Conservation (phyloP, 2,113 vertebrate genomes). For the Phyllostomus discolor region DNA sequence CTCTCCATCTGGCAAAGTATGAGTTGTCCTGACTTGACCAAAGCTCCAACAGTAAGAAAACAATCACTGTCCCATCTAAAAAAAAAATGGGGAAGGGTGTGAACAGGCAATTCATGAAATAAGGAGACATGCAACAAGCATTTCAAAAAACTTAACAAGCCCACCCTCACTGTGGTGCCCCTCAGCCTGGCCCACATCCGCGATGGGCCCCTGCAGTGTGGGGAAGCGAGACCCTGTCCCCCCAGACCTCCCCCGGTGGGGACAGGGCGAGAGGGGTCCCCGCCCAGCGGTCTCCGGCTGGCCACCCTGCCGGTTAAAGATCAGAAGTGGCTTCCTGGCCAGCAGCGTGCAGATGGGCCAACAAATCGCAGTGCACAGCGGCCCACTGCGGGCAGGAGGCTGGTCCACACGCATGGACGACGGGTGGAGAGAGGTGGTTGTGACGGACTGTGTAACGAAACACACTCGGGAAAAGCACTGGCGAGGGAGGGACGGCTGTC, state of each 20-base stretch:
- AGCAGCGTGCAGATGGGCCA: not conserved
- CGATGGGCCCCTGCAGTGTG: fast-evolving
- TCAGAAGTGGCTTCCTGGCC: not conserved
- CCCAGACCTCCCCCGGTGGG: fast-evolving
- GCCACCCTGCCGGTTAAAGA: not conserved
- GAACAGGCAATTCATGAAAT: not conserved
- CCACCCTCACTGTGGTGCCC: not conserved
- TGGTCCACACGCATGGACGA: not conserved
- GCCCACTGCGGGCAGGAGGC: fast-evolving
- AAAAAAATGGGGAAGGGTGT: not conserved
- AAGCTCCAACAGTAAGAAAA: not conserved
- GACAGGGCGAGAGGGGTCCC: not conserved
- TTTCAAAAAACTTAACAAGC: not conserved
- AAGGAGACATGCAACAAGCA: not conserved
- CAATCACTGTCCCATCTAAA: not conserved
- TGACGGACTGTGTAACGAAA: not conserved
- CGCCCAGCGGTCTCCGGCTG: fast-evolving
- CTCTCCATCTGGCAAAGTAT: not conserved
- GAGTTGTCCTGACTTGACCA: not conserved
- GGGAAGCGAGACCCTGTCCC: not conserved
- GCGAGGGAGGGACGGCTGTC: not conserved
- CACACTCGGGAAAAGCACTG: not conserved
- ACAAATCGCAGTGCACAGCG: not conserved
- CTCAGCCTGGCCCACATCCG: not conserved
- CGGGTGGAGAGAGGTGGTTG: fast-evolving